Conservation (phyloP, 2,888 invertebrate species). For the Norana najaformis region DNA sequence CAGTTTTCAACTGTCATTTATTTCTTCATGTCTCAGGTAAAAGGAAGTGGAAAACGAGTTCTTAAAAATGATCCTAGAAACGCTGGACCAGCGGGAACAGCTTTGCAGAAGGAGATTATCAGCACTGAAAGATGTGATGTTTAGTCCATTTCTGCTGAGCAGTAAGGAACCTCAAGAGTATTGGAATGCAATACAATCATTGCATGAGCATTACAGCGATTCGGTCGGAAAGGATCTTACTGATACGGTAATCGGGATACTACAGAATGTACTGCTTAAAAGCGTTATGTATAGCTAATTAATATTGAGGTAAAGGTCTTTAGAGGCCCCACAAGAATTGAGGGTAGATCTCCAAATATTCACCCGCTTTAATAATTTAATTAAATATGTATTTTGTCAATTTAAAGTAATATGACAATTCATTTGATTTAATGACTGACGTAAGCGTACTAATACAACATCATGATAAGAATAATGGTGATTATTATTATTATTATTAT, state of each 20-base stretch:
- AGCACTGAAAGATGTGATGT: background rate
- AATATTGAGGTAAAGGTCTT: no score
- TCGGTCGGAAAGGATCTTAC: background rate
- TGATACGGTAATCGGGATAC: background rate
- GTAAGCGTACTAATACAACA: no score
- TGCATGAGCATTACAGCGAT: constrained; percentile 1
- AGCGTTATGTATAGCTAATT: no score
- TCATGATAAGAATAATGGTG: no score
- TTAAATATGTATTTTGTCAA: no score
- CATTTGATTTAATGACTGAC: no score
- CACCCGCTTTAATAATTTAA: no score
- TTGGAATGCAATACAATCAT: constrained; percentile 7
- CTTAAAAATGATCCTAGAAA: background rate
- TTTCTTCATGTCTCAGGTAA: background rate
- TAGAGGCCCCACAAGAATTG: no score
- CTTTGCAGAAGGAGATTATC: background rate
- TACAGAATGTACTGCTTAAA: background rate
- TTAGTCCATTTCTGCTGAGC: background rate
- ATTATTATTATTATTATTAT: no score
- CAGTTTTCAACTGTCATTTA: background rate
- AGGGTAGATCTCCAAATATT: no score
- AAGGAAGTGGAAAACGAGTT: background rate
- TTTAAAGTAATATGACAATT: no score
- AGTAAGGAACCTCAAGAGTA: background rate
- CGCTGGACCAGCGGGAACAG: background rate